Percentiles rank a stretch among this genome's conserved stretches.
Evolutionary conservation across 2,113 vertebrate species (phyloP).

Genomic region (Addax nasomaculatus): DNA sequence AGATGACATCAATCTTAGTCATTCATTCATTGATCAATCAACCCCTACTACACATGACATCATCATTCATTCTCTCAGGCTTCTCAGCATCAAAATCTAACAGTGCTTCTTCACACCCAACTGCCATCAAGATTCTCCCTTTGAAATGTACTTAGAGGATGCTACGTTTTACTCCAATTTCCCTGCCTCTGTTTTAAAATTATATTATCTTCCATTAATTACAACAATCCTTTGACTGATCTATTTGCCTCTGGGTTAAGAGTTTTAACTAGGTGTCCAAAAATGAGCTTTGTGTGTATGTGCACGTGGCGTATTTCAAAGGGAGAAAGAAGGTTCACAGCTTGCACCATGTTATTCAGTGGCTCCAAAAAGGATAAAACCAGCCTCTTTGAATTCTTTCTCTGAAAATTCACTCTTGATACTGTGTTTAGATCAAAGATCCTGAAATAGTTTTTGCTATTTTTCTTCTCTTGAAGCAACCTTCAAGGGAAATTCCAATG

Average conservation of each 20-base stretch:
- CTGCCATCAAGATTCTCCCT: not conserved
- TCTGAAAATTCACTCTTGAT: not conserved
- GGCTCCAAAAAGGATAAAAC: not conserved
- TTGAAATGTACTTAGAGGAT: not conserved
- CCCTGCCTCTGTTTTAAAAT: not conserved
- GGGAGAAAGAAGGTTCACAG: not conserved
- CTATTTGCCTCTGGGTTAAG: not conserved
- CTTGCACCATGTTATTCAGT: not conserved
- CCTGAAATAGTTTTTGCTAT: not conserved
- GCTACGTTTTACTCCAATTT: not conserved
- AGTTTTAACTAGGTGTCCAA: not conserved
- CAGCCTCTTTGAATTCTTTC: not conserved
- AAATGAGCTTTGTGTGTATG: not conserved
- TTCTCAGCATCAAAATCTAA: not conserved
- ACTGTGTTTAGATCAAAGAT: not conserved
- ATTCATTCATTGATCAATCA: not conserved
- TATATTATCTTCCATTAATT: slow-evolving; percentile 24
- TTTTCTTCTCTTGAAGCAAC: slow-evolving; percentile 21
- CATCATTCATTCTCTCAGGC: not conserved
- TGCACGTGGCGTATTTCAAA: not conserved
- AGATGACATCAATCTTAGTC: not conserved
- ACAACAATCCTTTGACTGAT: not conserved
- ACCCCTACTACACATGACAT: not conserved
- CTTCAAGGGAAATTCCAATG: not conserved
- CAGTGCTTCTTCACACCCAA: not conserved